Base-by-base conservation (phyloP, 1,140 invertebrate species). In the Cydia fagiglandana region DNA sequence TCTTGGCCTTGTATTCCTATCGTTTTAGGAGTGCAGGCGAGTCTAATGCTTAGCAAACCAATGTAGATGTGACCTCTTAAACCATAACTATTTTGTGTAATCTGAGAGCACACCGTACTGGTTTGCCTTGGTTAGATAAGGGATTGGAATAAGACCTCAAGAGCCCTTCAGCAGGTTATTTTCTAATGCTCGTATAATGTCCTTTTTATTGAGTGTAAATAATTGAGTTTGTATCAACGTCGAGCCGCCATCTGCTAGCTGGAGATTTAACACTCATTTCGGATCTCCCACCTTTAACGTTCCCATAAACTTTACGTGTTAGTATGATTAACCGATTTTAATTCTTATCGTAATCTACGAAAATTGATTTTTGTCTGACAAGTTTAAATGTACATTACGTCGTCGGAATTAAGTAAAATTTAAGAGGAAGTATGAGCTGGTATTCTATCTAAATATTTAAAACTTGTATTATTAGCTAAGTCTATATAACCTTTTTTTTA, bases 201-300 rank as follows among this genome's bases (percentile, higher is more conserved):
- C 88, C 86, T 91, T 90, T 92, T 92, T 91, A 92, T 91, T 89
- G 89, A 90, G 89, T 91, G 90, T 91, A 92, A 92, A 92, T 91
- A 92, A 92, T 92, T 91, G 90, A 90, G 89, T 86, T 88, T 88
- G 88, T 86, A 90, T 88, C 86, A 87, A 83, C 81, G 86, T 80
- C 80, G 81, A 81, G 77, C 83, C 86, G 83, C 85, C 90, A 88
- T 91, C 89, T 91, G 90, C 81, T 86, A 78, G 83, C 77, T 77
- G 77, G 82, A 82, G 73, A 88, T 86, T 88, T 90, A 90, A 89
- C 84, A 88, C 88, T 90, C 86, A 83, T 90, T 87, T 92, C 86
- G 86, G 88, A 92, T 90, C 91, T 91, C 88, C 87, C 88, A 91
- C 89, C 88, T 91, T 91, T 91, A 89, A 92, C 88, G 83, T 82